Evolutionary conservation across 2,113 vertebrate species (phyloP).

Genomic region (Microtus oregoni): DNA sequence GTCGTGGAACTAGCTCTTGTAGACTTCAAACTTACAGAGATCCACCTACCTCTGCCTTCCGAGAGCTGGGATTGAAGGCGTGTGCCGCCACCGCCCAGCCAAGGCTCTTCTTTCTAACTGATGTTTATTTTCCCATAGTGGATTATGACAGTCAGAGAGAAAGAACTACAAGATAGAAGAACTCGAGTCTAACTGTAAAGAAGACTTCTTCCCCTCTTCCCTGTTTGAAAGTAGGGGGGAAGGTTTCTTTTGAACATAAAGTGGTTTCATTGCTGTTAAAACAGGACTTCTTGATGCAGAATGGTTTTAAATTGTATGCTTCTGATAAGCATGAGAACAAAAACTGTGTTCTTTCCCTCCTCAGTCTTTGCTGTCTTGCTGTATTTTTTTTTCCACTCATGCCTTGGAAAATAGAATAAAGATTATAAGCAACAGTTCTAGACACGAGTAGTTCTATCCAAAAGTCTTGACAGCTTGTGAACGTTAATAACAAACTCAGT

Average conservation of each 20-base stretch:
- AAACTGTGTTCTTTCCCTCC: not conserved
- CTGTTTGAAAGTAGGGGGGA: not conserved
- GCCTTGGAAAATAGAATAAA: not conserved
- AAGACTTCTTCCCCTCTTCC: not conserved
- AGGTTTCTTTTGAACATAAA: not conserved
- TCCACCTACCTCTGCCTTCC: too few species aligned
- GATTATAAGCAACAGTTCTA: not conserved
- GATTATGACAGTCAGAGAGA: not conserved
- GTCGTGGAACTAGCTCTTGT: too few species aligned
- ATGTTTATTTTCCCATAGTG: not conserved
- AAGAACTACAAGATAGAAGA: constrained; percentile 13
- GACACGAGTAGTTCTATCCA: not conserved
- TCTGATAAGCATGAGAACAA: not conserved
- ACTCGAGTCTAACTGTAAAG: not conserved
- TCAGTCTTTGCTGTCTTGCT: not conserved
- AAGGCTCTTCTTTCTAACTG: constrained; percentile 1
- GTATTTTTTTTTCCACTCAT: not conserved
- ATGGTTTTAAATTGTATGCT: not conserved
- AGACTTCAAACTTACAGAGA: too few species aligned
- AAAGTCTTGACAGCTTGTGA: not conserved
- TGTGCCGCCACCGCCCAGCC: too few species aligned
- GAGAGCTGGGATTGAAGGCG: too few species aligned
- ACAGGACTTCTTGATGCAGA: not conserved
- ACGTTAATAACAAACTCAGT: not conserved
- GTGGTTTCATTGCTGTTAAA: constrained; percentile 10